Percentiles rank a stretch among this genome's conserved stretches.
Evolutionary conservation across 2,113 vertebrate species (phyloP).

Genomic region (Rhinopomastus cyanomelas): DNA sequence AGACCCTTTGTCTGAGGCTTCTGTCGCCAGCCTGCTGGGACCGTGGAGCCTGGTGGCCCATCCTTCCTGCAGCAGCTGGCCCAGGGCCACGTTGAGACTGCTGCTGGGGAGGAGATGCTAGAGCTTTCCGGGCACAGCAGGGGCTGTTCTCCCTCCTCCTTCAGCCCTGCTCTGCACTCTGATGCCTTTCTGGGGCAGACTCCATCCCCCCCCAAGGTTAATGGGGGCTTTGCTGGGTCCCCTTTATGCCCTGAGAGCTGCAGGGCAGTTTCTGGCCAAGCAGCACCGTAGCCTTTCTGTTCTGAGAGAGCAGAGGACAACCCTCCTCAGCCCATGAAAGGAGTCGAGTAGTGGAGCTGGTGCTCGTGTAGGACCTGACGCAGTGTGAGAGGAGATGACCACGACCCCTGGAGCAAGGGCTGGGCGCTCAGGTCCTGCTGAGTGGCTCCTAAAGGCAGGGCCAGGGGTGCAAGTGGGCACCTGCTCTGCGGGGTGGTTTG

Average conservation of each 20-base stretch:
- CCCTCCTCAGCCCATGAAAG: neutral
- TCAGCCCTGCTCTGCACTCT: neutral
- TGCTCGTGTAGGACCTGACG: neutral
- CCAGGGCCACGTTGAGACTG: fast-evolving
- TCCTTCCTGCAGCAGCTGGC: neutral
- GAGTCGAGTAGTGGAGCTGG: neutral
- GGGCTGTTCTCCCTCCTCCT: neutral
- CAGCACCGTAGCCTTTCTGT: neutral
- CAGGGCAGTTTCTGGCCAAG: neutral
- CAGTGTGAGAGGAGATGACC: neutral
- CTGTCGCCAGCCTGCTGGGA: neutral
- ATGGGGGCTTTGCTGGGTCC: neutral
- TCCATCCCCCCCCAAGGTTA: neutral
- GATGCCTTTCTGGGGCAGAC: neutral
- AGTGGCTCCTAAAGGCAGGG: neutral
- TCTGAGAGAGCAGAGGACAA: neutral
- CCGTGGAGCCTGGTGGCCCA: neutral
- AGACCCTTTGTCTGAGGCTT: neutral
- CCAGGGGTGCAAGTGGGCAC: neutral
- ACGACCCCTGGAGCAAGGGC: neutral
- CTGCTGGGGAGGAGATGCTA: neutral
- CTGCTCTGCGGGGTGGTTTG: neutral
- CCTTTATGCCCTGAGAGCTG: neutral
- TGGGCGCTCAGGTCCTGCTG: neutral
- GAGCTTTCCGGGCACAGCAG: neutral